phyloP scores from a whole-genome alignment of 2,113 vertebrate species.

The Trichomycterus rosablanca region DNA sequence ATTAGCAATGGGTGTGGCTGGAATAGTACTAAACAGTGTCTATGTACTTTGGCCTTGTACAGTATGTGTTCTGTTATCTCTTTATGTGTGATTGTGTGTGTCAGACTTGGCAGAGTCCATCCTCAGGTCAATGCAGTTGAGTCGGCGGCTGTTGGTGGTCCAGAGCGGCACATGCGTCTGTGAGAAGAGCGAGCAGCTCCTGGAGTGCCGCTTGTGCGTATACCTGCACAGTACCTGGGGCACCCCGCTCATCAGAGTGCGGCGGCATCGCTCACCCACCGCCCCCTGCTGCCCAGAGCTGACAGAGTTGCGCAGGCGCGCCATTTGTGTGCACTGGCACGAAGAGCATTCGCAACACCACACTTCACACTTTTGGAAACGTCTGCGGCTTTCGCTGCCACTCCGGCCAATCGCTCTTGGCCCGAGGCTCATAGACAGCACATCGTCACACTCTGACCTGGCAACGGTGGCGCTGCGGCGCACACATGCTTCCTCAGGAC shows the following conservation, averaged over 20 bases:
- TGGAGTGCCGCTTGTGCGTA: slow-evolving; percentile 85
- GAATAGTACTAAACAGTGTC: no score
- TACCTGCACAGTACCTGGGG: slow-evolving; percentile 75
- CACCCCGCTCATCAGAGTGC: slow-evolving; percentile 74
- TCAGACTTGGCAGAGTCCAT: slow-evolving; percentile 79
- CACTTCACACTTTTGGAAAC: slow-evolving; percentile 83
- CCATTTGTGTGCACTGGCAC: slow-evolving; percentile 74
- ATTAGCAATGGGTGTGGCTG: no score
- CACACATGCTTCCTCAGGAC: slow-evolving; percentile 46
- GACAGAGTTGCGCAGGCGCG: slow-evolving; percentile 72
- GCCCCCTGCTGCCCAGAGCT: slow-evolving; percentile 69
- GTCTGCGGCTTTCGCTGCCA: slow-evolving; percentile 76
- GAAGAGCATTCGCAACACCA: slow-evolving; percentile 70
- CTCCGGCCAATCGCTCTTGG: slow-evolving; percentile 74
- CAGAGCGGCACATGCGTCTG: slow-evolving; percentile 78
- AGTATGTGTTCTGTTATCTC: no score
- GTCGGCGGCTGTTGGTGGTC: slow-evolving; percentile 82
- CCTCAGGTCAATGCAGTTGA: slow-evolving; percentile 81
- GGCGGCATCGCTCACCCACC: slow-evolving; percentile 66
- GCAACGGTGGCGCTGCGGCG: slow-evolving; percentile 66
- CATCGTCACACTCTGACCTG: slow-evolving; percentile 85
- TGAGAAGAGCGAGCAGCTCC: slow-evolving; percentile 83
- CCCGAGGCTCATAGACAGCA: slow-evolving; percentile 80
- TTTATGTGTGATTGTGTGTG: slow-evolving; percentile 1
- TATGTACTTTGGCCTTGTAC: no score